Conservation (phyloP, 2,888 invertebrate species). For the Eilema griseolum region DNA sequence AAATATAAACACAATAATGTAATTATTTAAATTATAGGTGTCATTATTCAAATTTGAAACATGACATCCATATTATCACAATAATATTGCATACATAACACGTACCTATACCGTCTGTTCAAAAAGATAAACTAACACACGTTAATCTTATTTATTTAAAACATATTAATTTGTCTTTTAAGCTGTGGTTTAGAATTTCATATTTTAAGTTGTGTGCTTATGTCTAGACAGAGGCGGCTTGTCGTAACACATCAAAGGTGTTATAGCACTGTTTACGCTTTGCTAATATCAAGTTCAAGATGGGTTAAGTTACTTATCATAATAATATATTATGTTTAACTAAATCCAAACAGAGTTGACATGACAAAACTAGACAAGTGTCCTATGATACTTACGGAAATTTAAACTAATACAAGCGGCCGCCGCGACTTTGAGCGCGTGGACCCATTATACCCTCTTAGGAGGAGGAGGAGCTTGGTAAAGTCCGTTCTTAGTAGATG, state of each 20-base stretch:
- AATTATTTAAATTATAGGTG: neutral
- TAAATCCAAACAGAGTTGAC: neutral
- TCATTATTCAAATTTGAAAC: neutral
- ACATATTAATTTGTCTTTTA: conserved; percentile 1
- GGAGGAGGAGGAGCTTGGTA: too few relatives aligned
- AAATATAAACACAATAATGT: conserved; percentile 1
- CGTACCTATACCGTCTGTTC: neutral
- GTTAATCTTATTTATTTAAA: conserved; percentile 2
- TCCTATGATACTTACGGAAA: too few relatives aligned
- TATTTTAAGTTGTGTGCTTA: neutral
- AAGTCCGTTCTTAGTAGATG: too few relatives aligned
- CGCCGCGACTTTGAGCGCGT: too few relatives aligned
- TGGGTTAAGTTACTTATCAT: neutral
- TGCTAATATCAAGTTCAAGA: neutral
- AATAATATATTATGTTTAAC: neutral
- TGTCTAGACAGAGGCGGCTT: neutral
- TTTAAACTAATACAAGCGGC: too few relatives aligned
- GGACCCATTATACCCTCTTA: too few relatives aligned
- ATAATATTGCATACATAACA: conserved; percentile 6
- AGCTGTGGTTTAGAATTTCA: neutral
- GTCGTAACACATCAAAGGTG: neutral
- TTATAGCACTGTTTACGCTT: neutral
- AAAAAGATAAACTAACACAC: neutral
- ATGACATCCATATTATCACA: neutral
- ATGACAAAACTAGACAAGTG: too few relatives aligned